These are phyloP conservation scores for Daktulosphaira vitifoliae DNA, from an alignment of 1,140 invertebrate genomes.

Conservation along the genomic window DNA sequence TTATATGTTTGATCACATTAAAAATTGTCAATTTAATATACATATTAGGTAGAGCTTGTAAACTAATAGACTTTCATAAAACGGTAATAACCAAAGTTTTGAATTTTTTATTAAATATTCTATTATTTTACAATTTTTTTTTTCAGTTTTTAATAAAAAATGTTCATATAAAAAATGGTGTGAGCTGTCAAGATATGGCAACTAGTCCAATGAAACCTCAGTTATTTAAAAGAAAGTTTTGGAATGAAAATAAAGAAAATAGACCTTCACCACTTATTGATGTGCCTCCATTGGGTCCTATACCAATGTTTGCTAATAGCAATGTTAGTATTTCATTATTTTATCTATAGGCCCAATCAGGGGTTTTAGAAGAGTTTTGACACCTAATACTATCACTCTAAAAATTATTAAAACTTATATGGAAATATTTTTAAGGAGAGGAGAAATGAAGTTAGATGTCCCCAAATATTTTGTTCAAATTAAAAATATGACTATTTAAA, in stretches of 20 bases:
- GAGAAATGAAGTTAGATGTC: too few relatives aligned
- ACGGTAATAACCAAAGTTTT: too few relatives aligned
- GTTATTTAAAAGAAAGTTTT: neutral
- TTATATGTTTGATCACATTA: slow-evolving; percentile 68
- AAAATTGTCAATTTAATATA: slow-evolving; percentile 79
- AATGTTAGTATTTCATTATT: slow-evolving; percentile 8
- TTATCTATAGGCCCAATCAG: too few relatives aligned
- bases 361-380: too few relatives aligned
- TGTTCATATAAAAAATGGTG: slow-evolving; percentile 12
- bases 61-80: slow-evolving; percentile 63
- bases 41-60: slow-evolving; percentile 79
- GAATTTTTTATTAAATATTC: too few relatives aligned
- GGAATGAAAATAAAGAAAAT: slow-evolving; percentile 19
- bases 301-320: slow-evolving; percentile 24
- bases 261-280: slow-evolving; percentile 17
- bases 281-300: neutral
- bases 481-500: too few relatives aligned
- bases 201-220: slow-evolving; percentile 25
- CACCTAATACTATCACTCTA: too few relatives aligned
- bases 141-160: slow-evolving; percentile 18
- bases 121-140: too few relatives aligned
- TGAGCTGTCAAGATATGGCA: slow-evolving; percentile 23
- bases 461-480: too few relatives aligned
- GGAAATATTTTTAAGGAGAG: too few relatives aligned
- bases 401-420: too few relatives aligned